Base-by-base conservation (phyloP, 2,888 invertebrate species). In the Drosophila colorata region DNA sequence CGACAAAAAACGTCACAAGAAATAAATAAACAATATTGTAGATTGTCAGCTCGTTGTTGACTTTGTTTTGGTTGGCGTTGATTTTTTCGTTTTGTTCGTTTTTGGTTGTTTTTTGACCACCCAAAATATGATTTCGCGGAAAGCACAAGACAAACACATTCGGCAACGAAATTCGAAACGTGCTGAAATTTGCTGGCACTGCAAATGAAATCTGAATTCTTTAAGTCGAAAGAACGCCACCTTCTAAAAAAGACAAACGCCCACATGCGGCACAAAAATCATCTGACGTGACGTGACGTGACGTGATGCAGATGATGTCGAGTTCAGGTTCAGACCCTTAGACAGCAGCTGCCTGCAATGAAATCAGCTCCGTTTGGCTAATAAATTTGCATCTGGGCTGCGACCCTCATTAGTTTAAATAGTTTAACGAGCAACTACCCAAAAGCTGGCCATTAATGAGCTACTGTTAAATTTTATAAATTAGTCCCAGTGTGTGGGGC, bases 321-420 rank as follows among this genome's bases (percentile, higher is more conserved):
- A 51, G 4, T 38, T 55, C 37, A 66, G 46, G 20, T 67, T 46
- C 35, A 46, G 43, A 14, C 7, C 33, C 13, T 11, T 4, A 4
- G 33, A 33, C 33, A 38, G 40, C 77, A 77, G 77, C 77, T 76
- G 84, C 40, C 73, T 64, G 73, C 71, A 63, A 68, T 80, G 64
- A 70, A 80, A 77, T 77, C 74, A 72, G 33, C 68, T 65, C 55
- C 69, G 68, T 58, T 61, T 38, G 56, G 0, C 51, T 63, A 53
- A 84, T 66, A 76, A 74, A 77, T 77, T 82, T 74, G 69, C 83
- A 77, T 73, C 41, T 71, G 55, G 61, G 43, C 33, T 51, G 40
- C 47, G 64, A 87, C 81, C 87, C 85, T 87, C 81, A 86, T 86
- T 86, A 87, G 85, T 86, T 79, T 87, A 84, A 84, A 86, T 88